Percentiles rank a stretch among this genome's conserved stretches.
Conservation (phyloP, 2,888 invertebrate species). For the Eilema depressum region DNA sequence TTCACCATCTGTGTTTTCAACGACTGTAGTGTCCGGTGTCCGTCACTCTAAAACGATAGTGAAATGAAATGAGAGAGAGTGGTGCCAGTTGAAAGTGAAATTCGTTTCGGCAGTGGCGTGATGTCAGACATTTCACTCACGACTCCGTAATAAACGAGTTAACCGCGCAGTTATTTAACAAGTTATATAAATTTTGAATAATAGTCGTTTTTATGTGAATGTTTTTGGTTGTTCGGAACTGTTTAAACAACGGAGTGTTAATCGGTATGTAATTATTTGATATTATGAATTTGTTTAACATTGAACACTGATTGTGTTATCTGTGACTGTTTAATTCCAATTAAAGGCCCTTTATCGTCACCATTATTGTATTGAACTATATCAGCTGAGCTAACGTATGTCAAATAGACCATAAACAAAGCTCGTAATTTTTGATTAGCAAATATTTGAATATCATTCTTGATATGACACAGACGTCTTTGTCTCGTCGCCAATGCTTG, state of each 20-base stretch:
- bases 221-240: constrained; percentile 15
- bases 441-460: constrained; percentile 3
- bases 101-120: constrained; percentile 62
- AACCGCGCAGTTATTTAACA: constrained; percentile 25
- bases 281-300: not conserved
- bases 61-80: constrained; percentile 73
- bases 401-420: not conserved
- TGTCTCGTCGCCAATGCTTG: not conserved
- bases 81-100: constrained; percentile 76
- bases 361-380: not conserved
- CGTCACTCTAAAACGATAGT: constrained; percentile 62
- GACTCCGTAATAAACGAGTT: constrained; percentile 57
- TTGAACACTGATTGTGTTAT: not conserved
- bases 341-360: not conserved
- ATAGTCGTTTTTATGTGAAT: constrained; percentile 16
- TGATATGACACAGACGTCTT: not conserved
- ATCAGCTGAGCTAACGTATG: not conserved
- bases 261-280: constrained; percentile 33
- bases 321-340: not conserved
- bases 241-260: constrained; percentile 24
- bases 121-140: constrained; percentile 69
- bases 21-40: constrained; percentile 1
- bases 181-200: constrained; percentile 42
- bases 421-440: not conserved
- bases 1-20: constrained; percentile 14